These are phyloP conservation scores for Marronus borbonicus DNA, from an alignment of 2,888 invertebrate genomes.

Conservation along the genomic window DNA sequence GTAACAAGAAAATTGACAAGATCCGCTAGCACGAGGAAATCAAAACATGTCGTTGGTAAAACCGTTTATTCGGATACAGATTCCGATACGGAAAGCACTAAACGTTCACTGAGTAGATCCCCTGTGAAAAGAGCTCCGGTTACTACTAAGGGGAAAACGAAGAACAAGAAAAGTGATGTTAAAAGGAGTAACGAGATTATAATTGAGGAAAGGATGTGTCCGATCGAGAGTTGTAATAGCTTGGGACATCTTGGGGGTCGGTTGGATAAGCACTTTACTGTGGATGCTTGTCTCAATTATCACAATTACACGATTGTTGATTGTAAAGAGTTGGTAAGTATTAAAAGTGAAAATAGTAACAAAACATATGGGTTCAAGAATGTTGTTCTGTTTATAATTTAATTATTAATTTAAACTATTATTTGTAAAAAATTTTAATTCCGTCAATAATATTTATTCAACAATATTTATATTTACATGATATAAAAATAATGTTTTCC, in stretches of 20 bases:
- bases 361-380: no score
- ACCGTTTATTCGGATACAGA: conserved; percentile 77
- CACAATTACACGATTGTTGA: conserved; percentile 87
- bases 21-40: conserved; percentile 79
- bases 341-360: not conserved
- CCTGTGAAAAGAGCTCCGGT: conserved; percentile 76
- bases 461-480: no score
- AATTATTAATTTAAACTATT: no score
- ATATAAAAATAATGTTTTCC: no score
- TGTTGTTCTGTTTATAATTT: no score
- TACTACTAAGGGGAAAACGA: conserved; percentile 70
- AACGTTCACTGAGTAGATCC: conserved; percentile 75
- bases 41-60: conserved; percentile 76
- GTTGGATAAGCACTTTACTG: conserved; percentile 86
- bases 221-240: conserved; percentile 91
- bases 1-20: conserved; percentile 79
- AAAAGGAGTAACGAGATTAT: conserved; percentile 64
- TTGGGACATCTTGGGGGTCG: conserved; percentile 88
- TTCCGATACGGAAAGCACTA: conserved; percentile 76
- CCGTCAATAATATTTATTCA: no score
- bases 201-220: conserved; percentile 83
- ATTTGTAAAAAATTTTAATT: no score
- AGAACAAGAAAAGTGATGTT: conserved; percentile 67
- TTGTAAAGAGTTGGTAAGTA: conserved; percentile 73
- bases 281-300: conserved; percentile 93